These are phyloP conservation scores for Brotula barbata DNA, from an alignment of 2,797 vertebrate genomes.

Conservation along the genomic window DNA sequence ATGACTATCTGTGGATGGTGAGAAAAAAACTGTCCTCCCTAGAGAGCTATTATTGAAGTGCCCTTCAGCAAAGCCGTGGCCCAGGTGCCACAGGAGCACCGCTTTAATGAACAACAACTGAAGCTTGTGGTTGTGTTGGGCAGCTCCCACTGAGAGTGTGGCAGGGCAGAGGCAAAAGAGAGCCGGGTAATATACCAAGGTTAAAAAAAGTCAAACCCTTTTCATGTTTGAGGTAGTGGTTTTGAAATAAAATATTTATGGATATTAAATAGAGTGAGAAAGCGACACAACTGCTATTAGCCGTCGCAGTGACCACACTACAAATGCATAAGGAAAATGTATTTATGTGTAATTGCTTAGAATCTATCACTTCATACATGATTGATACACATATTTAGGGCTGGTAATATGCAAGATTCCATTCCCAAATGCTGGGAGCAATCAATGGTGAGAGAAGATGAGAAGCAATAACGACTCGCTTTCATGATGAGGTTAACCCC, in stretches of 20 bases:
- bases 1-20: too few species aligned
- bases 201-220: neutral
- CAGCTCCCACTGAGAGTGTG: neutral
- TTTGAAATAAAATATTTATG: slow-evolving; percentile 25
- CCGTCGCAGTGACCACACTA: slow-evolving; percentile 16
- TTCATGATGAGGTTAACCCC: slow-evolving; percentile 71
- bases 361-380: slow-evolving; percentile 65
- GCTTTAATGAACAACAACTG: neutral
- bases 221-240: neutral
- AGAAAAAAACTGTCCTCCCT: too few species aligned
- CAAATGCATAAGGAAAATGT: slow-evolving; percentile 27
- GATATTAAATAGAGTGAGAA: slow-evolving; percentile 27
- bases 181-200: neutral
- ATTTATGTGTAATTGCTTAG: slow-evolving; percentile 53
- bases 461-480: slow-evolving; percentile 69
- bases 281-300: slow-evolving; percentile 18
- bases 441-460: slow-evolving; percentile 74
- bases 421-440: slow-evolving; percentile 72
- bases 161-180: too few species aligned
- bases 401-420: slow-evolving; percentile 62
- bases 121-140: neutral
- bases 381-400: slow-evolving; percentile 69
- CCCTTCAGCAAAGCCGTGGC: too few species aligned
- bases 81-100: too few species aligned
- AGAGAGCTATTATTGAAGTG: too few species aligned